A percentile compares a stretch with the other conserved stretches of the same genome.
These are phyloP conservation scores for Nesoenas mayeri DNA, from an alignment of 2,113 vertebrate species.

Conservation along the genomic window DNA sequence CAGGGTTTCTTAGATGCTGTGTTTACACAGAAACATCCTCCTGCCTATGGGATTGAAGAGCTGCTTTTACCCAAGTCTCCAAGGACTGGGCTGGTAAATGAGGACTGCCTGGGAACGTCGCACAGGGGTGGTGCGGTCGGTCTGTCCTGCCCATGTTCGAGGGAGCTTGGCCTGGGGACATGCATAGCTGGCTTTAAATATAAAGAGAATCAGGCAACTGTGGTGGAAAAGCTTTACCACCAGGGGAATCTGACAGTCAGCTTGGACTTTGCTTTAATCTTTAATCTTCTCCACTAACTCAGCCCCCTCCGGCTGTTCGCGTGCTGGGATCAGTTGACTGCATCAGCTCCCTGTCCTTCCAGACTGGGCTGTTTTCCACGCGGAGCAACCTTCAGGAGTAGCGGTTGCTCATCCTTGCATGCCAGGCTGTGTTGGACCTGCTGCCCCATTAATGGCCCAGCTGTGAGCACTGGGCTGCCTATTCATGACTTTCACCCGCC, in stretches of 20 bases:
- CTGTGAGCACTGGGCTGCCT: background rate
- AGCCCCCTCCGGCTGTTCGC: background rate
- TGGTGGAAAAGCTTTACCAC: background rate
- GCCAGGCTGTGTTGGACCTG: background rate
- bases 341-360: background rate
- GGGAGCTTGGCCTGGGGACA: background rate
- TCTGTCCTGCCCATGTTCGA: background rate
- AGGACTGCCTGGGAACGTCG: accelerated
- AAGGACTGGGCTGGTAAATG: background rate
- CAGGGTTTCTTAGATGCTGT: background rate
- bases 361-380: background rate
- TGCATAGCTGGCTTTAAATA: background rate
- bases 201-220: accelerated
- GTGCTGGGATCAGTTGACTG: background rate
- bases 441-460: background rate
- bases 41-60: background rate
- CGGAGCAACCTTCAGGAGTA: background rate
- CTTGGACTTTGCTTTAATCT: background rate
- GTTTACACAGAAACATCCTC: constrained; percentile 11
- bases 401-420: accelerated
- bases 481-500: background rate
- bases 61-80: background rate
- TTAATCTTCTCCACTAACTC: background rate
- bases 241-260: background rate
- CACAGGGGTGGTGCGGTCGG: background rate